Base-by-base conservation (phyloP, 2,797 vertebrate genomes). In the Coracias cyanogaster region DNA sequence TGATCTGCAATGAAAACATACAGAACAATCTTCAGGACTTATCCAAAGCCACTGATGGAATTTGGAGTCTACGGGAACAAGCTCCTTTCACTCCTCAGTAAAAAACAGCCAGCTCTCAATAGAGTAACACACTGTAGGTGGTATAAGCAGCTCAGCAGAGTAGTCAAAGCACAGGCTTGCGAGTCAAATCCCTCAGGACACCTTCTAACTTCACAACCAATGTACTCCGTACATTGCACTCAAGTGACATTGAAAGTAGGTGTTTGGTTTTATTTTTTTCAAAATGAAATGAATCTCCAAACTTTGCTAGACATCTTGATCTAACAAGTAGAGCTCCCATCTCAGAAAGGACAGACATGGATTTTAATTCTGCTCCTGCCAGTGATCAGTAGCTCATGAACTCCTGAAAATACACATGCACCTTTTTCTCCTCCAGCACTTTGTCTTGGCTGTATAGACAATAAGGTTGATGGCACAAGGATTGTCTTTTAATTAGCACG, bases 181-280 rank as follows among this genome's bases (percentile, higher is more conserved):
- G 48, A 64, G 21, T 39, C 19, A 31, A 35, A 55, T 12, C 33
- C 37, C 67, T 46, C 39, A 22, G 43, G 20, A 8, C 15, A 10
- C 31, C 21, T n/a, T 37, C n/a, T 13, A 67, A 15, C 3, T 21
- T 8, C 29, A 21, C 69, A 76, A 35, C 17, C 33, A 45, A 14
- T 51, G 81, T 22, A 8, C 48, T 80, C 22, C 3, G 1, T 26
- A n/a, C 13, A 3, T 9, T 9, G 46, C 22, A 11, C 6, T 8
- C 6, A 10, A 16, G 45, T 10, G 61, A 25, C 28, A 45, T 2
- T 51, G 24, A 65, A 25, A 77, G 64, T 7, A 48, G 35, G 19
- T 11, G 61, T 35, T 46, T 4, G 37, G 54, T 8, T 0, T 5
- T n/a, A n/a, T 4, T 31, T 6, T 29, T 52, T 16, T 7, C 22